Base-by-base conservation (phyloP, 64 coral and sea anemone genomes). In the Dendrophyllia cribrosa region DNA sequence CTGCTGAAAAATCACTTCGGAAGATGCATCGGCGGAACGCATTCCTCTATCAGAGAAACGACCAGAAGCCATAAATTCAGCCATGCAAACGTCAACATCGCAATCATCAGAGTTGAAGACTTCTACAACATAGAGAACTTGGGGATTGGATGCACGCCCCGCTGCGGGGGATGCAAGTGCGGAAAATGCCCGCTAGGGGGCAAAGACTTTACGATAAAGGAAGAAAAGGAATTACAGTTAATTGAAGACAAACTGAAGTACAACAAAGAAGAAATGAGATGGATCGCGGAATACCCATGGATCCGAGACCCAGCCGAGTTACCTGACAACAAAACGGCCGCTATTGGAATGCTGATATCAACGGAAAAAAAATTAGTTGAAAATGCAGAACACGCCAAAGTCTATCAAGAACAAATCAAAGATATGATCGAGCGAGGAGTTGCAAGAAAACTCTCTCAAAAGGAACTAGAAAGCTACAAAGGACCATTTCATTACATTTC, bases 341-440 rank as follows among this genome's bases (percentile, higher is more conserved):
- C 90, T 21, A 46, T 76, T 50, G 59, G 19, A 49, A 92, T 62
- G 23, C 47, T 92, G 10, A 51, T 86, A 19, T 92, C 90, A 23
- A 92, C 90, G 9, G 90, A 92, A 74, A 92, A 62, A 62, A 46
- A 73, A 92, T 55, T 92, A 22, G 68, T 20, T 21, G 86, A 76
- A 68, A 92, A 77, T 43, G 16, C 66, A 43, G 58, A 86, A 58
- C 82, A 92, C 59, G 59, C 71, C 9, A 49, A 92, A 69, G 58
- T 77, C 34, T 92, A 92, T 73, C 16, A 86, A 62, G 68, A 65
- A 53, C 81, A 92, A 86, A 92, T 92, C 63, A 34, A 92, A 64
- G 90, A 92, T 15, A 92, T 24, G 44, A 52, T 14, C 7, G 86
- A 88, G 68, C n/a, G 24, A 19, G n/a, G n/a, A n/a, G 71, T 74